phyloP scores from a whole-genome alignment of 2,888 invertebrate genomes.

The Acrobasis suavella region DNA sequence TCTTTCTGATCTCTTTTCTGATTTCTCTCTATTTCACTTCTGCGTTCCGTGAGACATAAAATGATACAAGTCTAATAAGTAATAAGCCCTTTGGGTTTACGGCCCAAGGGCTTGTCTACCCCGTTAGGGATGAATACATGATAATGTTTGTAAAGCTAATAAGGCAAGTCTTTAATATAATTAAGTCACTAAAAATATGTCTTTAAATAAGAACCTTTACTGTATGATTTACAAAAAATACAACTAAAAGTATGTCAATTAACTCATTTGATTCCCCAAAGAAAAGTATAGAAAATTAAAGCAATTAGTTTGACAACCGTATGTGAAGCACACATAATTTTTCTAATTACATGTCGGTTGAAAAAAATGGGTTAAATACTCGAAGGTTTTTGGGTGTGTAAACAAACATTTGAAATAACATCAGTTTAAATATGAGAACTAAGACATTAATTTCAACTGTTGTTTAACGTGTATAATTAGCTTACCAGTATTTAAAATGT shows the following conservation, averaged over 20 bases:
- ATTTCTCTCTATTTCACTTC: no score
- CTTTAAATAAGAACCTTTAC: constrained; percentile 5
- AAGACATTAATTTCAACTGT: not conserved
- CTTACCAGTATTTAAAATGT: not conserved
- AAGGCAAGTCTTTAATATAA: no score
- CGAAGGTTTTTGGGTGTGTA: not conserved
- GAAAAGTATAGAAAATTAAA: not conserved
- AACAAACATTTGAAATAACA: not conserved
- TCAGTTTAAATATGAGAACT: not conserved
- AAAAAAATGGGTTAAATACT: constrained; percentile 1
- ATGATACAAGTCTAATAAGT: no score
- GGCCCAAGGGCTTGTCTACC: no score
- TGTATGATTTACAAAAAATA: not conserved
- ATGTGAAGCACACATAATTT: not conserved
- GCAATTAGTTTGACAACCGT: not conserved
- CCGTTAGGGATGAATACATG: no score
- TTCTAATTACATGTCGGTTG: not conserved
- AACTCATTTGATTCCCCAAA: not conserved
- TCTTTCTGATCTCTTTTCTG: no score
- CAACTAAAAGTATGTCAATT: not conserved
- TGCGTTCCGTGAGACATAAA: no score
- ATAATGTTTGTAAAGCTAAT: no score
- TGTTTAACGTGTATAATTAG: not conserved
- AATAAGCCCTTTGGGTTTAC: no score
- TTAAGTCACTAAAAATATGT: no score